Base-by-base conservation (phyloP, 2,113 vertebrate species). In the Eurypyga helias region DNA sequence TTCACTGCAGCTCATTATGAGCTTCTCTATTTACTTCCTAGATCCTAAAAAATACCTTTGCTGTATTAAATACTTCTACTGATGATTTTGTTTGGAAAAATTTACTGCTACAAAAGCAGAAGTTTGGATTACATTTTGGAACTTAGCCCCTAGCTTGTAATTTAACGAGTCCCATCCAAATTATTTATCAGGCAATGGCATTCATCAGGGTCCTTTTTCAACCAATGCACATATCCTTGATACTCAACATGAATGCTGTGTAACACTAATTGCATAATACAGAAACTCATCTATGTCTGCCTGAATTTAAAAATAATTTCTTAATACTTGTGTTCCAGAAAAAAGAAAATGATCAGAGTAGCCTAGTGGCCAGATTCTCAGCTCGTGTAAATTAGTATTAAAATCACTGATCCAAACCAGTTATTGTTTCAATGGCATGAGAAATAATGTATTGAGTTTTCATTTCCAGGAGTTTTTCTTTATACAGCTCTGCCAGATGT, bases 401-500 rank as follows among this genome's bases (percentile, higher is more conserved):
- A 80, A 95, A 77, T 83, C 72, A 78, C 80, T 78, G 69, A 55
- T 90, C 51, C 58, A 86, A 34, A 92, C 87, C 51, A 78, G 55
- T 66, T 92, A 66, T 78, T 86, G 73, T 79, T 95, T 90, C 52
- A 83, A 38, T 51, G 34, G 23, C 36, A 33, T 51, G 48, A 84
- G 31, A 94, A 91, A 87, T 75, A 75, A 71, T 26, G 4, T 45
- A 65, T n/a, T 84, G 81, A 82, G 79, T 67, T 88, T 93, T 92
- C 60, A 55, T 87, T 88, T 90, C 77, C 45, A 85, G 24, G 78
- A 91, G 24, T 82, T 93, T 93, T 94, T 88, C 82, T 81, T 90
- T 76, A 57, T 94, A 90, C 60, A 70, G 20, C n/a, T 87, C 48
- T 86, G 41, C 10, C 51, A 84, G 64, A 75, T 66, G 23, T 92